Percentiles rank a stretch among this genome's conserved stretches.
Conservation (phyloP, 2,888 invertebrate genomes). For the Hipparchia sbordonii region DNA sequence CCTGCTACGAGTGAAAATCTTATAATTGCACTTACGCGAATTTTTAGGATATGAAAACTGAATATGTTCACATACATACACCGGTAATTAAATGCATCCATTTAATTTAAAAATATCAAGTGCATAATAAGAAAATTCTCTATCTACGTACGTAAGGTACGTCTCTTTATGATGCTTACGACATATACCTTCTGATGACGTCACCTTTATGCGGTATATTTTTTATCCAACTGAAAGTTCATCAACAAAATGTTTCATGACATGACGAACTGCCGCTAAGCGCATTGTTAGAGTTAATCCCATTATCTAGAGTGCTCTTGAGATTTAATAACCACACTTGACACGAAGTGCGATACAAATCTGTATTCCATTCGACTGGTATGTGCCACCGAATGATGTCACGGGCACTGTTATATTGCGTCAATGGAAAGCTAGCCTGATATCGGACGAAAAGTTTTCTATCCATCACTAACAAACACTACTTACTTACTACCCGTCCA, state of each 20-base stretch:
- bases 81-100: too few relatives aligned
- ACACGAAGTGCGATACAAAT: conserved; percentile 66
- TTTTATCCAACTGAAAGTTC: conserved; percentile 31
- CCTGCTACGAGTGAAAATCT: too few relatives aligned
- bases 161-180: background rate
- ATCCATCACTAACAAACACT: background rate
- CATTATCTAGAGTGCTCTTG: conserved; percentile 80
- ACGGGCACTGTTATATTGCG: conserved; percentile 51
- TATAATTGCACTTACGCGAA: too few relatives aligned
- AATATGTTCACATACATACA: too few relatives aligned
- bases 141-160: too few relatives aligned
- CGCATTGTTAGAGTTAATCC: conserved; percentile 63
- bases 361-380: conserved; percentile 50
- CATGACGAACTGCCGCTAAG: conserved; percentile 42
- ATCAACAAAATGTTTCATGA: conserved; percentile 46
- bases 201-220: background rate
- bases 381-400: conserved; percentile 57
- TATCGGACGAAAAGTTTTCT: conserved; percentile 22
- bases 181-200: background rate
- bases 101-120: too few relatives aligned
- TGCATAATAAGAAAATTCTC: too few relatives aligned
- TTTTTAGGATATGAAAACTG: too few relatives aligned
- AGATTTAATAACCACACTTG: conserved; percentile 74
- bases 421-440: conserved; percentile 46
- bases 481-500: background rate